These are phyloP conservation scores for Taeniopygia guttata DNA, from an alignment of 2,797 vertebrate genomes.

Conservation along the genomic window DNA sequence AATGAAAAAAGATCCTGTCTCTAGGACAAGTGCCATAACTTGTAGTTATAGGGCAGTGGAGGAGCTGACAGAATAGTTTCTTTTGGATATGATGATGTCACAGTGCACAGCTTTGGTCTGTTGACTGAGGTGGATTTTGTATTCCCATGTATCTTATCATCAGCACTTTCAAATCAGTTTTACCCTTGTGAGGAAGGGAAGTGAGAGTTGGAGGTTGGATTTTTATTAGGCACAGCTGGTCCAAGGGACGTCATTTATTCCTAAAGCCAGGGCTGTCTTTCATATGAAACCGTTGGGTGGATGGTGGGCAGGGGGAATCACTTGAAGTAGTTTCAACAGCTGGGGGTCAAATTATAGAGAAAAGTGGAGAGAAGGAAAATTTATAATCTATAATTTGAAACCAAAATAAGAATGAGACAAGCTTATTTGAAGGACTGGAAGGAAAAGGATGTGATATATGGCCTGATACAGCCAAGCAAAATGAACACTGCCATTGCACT, in stretches of 20 bases:
- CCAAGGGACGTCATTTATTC: slow-evolving; percentile 27
- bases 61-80: not conserved
- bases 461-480: slow-evolving; percentile 62
- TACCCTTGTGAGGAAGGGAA: slow-evolving; percentile 44
- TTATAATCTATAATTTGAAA: slow-evolving; percentile 73
- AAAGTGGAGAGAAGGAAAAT: slow-evolving; percentile 56
- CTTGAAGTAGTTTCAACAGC: slow-evolving; percentile 51
- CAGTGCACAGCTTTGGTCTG: not conserved
- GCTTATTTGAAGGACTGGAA: slow-evolving; percentile 42
- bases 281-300: slow-evolving; percentile 17
- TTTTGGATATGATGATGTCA: not conserved
- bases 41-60: not conserved
- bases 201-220: not conserved
- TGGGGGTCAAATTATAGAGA: slow-evolving; percentile 61
- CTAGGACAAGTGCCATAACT: not conserved
- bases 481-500: slow-evolving; percentile 51
- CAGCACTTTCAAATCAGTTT: slow-evolving; percentile 22
- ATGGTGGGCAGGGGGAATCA: slow-evolving; percentile 16
- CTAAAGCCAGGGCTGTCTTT: slow-evolving; percentile 32
- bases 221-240: slow-evolving; percentile 62
- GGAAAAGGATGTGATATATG: slow-evolving; percentile 56
- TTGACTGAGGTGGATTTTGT: slow-evolving; percentile 8
- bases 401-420: slow-evolving; percentile 48
- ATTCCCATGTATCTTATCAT: slow-evolving; percentile 35
- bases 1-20: not conserved